These are phyloP conservation scores for Acronicta psi DNA, from an alignment of 2,888 invertebrate genomes.

Conservation along the genomic window DNA sequence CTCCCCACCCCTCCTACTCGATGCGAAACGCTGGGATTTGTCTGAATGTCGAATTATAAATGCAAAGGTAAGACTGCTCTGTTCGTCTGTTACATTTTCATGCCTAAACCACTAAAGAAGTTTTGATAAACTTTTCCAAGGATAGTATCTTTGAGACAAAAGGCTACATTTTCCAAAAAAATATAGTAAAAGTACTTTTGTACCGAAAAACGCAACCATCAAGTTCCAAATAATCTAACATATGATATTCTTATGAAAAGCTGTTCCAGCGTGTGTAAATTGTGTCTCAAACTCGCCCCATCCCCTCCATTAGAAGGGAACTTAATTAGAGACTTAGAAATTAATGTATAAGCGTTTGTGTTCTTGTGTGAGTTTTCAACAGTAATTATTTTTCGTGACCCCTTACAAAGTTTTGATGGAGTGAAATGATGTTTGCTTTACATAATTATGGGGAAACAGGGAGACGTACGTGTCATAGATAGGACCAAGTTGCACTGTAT, in stretches of 20 bases:
- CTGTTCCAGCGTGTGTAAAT: constrained; percentile 26
- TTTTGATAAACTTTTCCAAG: no score
- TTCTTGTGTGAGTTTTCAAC: constrained; percentile 55
- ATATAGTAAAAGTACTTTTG: no score
- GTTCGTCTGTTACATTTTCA: no score
- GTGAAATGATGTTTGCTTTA: constrained; percentile 47
- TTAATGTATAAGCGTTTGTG: constrained; percentile 56
- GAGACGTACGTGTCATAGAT: constrained; percentile 9
- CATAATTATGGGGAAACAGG: constrained; percentile 34
- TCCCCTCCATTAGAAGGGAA: constrained; percentile 45
- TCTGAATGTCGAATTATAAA: no score
- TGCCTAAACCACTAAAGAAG: no score
- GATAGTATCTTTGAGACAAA: no score
- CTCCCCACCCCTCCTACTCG: no score
- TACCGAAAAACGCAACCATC: no score
- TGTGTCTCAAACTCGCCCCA: constrained; percentile 37
- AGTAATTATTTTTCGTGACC: constrained; percentile 61
- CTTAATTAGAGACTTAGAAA: constrained; percentile 57
- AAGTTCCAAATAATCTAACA: constrained; percentile 13
- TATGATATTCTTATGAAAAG: constrained; percentile 26
- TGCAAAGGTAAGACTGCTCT: no score
- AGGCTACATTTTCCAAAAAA: no score
- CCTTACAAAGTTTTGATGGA: constrained; percentile 43
- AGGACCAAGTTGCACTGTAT: no score
- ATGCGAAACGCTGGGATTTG: no score